These are phyloP conservation scores for Boleophthalmus pectinirostris DNA, from an alignment of 2,113 vertebrate species.

Conservation along the genomic window DNA sequence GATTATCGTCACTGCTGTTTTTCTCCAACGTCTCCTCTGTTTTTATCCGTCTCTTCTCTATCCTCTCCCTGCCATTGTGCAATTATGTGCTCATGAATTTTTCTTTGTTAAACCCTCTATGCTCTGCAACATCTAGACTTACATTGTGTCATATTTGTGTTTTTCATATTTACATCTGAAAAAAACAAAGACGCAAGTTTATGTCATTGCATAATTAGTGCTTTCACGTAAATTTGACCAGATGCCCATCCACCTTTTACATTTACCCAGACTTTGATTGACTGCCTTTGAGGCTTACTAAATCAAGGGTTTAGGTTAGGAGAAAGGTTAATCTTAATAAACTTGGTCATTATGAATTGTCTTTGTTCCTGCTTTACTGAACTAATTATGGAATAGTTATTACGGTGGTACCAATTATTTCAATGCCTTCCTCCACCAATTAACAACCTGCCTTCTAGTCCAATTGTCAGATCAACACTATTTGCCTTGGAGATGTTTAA, in stretches of 20 bases:
- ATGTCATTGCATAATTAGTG: neutral
- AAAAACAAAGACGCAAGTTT: neutral
- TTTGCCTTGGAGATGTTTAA: neutral
- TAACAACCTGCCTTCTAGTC: no score
- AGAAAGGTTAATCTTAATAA: no score
- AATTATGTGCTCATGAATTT: neutral
- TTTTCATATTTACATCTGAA: neutral
- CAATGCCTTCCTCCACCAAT: neutral
- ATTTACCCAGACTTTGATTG: neutral
- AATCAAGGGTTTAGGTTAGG: no score
- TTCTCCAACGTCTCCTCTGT: neutral
- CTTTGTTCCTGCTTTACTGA: no score
- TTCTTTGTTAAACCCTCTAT: neutral
- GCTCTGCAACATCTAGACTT: neutral
- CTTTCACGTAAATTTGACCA: neutral
- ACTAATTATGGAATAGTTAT: no score
- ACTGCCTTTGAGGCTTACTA: no score
- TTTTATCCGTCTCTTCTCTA: neutral
- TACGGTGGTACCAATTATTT: no score
- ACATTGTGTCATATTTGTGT: neutral
- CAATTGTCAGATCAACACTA: neutral
- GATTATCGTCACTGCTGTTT: neutral
- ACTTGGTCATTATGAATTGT: no score
- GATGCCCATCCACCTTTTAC: neutral
- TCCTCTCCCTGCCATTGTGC: neutral